phyloP scores from a whole-genome alignment of 2,797 vertebrate species.

The Myotis myotis region DNA sequence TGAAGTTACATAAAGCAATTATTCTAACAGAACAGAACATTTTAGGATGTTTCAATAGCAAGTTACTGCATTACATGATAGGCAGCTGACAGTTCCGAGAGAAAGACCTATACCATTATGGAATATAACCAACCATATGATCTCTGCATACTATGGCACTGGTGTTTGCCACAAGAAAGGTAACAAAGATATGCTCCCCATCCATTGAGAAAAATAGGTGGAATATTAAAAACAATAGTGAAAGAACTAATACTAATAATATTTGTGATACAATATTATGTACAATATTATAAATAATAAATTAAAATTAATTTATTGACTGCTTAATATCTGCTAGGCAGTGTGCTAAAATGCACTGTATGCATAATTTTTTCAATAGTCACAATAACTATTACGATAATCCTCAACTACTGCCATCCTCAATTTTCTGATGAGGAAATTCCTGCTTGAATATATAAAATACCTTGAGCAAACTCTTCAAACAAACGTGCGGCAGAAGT shows the following conservation, averaged over 20 bases:
- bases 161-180: not conserved
- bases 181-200: not conserved
- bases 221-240: not conserved
- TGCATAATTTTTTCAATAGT: not conserved
- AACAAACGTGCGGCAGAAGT: not conserved
- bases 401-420: not conserved
- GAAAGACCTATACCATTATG: not conserved
- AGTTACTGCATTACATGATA: not conserved
- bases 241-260: not conserved
- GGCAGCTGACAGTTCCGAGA: not conserved
- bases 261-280: not conserved
- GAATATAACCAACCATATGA: not conserved
- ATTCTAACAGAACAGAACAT: not conserved
- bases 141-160: not conserved
- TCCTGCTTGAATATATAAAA: not conserved
- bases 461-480: not conserved
- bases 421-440: not conserved
- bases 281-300: not conserved
- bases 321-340: not conserved
- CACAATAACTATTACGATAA: not conserved
- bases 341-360: not conserved
- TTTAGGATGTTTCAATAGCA: not conserved
- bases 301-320: slow-evolving; percentile 22
- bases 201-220: not conserved
- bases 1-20: not conserved